Evolutionary conservation across 2,797 vertebrate genomes (phyloP), one percentile per base, ranked within the genome.

Genomic region (Syncerus caffer): DNA sequence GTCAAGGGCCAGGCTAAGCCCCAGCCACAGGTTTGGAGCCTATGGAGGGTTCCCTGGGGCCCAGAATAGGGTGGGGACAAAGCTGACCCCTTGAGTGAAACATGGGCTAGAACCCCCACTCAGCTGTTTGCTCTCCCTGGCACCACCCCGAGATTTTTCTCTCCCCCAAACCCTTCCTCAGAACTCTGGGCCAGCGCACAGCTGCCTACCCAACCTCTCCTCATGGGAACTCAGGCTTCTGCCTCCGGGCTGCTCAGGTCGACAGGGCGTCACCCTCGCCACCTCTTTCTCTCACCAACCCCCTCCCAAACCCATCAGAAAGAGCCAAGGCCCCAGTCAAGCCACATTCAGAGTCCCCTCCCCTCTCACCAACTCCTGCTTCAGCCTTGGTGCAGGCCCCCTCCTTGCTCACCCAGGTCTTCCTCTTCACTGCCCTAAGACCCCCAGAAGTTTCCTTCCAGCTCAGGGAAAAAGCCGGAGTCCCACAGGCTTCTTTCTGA

Each of bases 201-300:
- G 9, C 58, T 27, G 29, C 74, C 76, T 12, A 6, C 25, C 45
- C 31, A n/a, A 45, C 7, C 64, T 74, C 19, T 27, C 14, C 53
- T 45, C 5, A 14, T 7, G 23, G 62, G 67, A 47, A 21, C 53
- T 15, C 76, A 34, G 5, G 8, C 78, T 82, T 64, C 74, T 19
- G 47, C 15, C 55, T 16, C 21, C 60, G 6, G 21, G 62, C 13
- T 14, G 23, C 53, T 53, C 53, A 76, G 47, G 84, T 88, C 12
- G 3, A 31, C 5, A 1, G 0, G 5, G 8, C 71, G 25, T 53
- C 47, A 34, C 6, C 21, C 45, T 51, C 0, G 0, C 62, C 51
- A 31, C 29, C 13, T 38, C 50, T 31, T 19, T 14, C 60, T 62
- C 42, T 7, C 14, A 58, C 25, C 7, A 2, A 14, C 15, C 15